phyloP scores from a whole-genome alignment of 2,797 vertebrate genomes.

The Coluber constrictor region DNA sequence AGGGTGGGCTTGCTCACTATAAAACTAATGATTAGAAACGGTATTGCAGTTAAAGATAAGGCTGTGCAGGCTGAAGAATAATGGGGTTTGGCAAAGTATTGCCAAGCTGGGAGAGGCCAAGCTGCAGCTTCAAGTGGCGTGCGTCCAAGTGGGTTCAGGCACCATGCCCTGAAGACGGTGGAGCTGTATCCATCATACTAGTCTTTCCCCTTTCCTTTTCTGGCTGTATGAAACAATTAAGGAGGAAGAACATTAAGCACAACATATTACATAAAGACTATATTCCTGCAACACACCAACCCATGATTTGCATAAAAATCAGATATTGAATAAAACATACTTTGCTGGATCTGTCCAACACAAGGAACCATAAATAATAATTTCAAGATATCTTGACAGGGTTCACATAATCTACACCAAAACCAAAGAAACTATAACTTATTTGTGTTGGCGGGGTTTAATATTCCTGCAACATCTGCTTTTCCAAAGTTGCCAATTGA shows the following conservation, averaged over 20 bases:
- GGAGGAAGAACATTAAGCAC: slow-evolving; percentile 44
- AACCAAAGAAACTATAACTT: fast-evolving
- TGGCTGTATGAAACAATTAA: slow-evolving; percentile 71
- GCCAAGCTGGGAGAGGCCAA: slow-evolving; percentile 25
- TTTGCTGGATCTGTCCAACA: neutral
- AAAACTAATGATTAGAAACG: slow-evolving; percentile 67
- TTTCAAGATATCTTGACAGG: neutral
- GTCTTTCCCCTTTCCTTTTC: slow-evolving; percentile 83
- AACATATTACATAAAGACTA: neutral
- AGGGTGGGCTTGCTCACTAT: slow-evolving; percentile 47
- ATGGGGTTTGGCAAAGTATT: neutral
- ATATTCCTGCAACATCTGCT: neutral
- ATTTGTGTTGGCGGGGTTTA: fast-evolving
- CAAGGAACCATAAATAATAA: neutral
- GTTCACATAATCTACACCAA: neutral
- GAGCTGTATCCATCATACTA: slow-evolving; percentile 60
- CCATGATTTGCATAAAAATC: neutral
- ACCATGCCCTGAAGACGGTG: neutral
- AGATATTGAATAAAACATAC: neutral
- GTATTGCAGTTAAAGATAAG: slow-evolving; percentile 62
- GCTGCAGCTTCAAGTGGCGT: slow-evolving; percentile 41
- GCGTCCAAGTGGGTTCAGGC: slow-evolving; percentile 35
- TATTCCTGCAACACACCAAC: neutral
- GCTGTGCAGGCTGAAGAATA: slow-evolving; percentile 24
- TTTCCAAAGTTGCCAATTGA: neutral